Conservation (phyloP, 1,140 invertebrate genomes). For the Akabosia matsudoensis region DNA sequence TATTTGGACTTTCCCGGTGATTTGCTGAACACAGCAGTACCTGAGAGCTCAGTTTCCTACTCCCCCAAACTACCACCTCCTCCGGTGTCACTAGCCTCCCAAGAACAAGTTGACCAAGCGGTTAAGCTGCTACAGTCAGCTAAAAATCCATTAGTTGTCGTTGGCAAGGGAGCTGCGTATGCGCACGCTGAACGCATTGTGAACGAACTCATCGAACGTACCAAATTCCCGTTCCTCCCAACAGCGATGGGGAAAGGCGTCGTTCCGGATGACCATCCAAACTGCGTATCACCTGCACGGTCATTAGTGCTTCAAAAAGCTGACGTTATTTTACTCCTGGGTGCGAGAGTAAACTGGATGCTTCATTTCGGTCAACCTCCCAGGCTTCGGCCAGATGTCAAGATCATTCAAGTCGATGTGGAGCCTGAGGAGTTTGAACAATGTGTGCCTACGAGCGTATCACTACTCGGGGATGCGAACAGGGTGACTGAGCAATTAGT, state of each 20-base stretch:
- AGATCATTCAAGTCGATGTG: slow-evolving; percentile 75
- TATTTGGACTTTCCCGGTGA: slow-evolving; percentile 91
- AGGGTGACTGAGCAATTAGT: slow-evolving; percentile 64
- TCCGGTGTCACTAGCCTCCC: slow-evolving; percentile 67
- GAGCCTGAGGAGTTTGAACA: slow-evolving; percentile 88
- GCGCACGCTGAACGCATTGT: slow-evolving; percentile 69
- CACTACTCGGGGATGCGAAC: slow-evolving; percentile 75
- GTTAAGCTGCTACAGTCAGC: slow-evolving; percentile 66
- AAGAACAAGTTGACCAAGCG: slow-evolving; percentile 64
- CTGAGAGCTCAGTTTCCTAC: slow-evolving; percentile 52
- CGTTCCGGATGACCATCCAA: slow-evolving; percentile 71
- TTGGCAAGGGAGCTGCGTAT: slow-evolving; percentile 78
- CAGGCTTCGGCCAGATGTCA: slow-evolving; percentile 74
- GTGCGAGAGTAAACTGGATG: slow-evolving; percentile 95
- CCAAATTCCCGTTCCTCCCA: slow-evolving; percentile 80
- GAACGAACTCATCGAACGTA: slow-evolving; percentile 64
- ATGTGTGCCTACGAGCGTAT: slow-evolving; percentile 69
- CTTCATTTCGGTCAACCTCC: slow-evolving; percentile 91
- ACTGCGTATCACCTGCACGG: slow-evolving; percentile 78
- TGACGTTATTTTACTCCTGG: slow-evolving; percentile 83
- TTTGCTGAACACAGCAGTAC: slow-evolving; percentile 60
- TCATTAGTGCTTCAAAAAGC: slow-evolving; percentile 80
- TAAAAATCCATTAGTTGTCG: slow-evolving; percentile 77
- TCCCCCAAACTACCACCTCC: slow-evolving; percentile 57
- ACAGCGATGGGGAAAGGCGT: slow-evolving; percentile 97